Conservation (phyloP, 92 coral and sea anemone species). For the Anthopleura xanthogrammica region DNA sequence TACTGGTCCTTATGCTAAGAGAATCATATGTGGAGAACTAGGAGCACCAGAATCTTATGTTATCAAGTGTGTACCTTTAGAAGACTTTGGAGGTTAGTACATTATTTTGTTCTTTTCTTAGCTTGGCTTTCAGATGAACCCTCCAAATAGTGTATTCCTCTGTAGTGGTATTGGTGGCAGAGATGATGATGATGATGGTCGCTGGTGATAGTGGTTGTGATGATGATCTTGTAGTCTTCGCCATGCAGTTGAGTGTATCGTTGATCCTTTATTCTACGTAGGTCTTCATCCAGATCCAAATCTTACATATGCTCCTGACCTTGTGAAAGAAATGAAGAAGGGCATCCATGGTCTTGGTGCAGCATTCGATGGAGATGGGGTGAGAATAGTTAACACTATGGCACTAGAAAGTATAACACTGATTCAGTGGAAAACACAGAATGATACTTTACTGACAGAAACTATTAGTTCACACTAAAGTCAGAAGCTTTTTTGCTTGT, state of each 20-base stretch:
- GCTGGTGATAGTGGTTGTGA: no score
- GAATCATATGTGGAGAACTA: conserved; percentile 80
- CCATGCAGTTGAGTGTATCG: not conserved
- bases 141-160: no score
- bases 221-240: no score
- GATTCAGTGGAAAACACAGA: no score
- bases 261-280: conserved; percentile 12
- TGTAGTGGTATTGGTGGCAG: not conserved
- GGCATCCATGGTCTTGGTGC: conserved; percentile 94
- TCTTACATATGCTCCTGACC: conserved; percentile 88
- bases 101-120: no score
- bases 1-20: conserved; percentile 94
- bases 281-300: conserved; percentile 98
- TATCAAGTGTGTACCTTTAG: conserved; percentile 77
- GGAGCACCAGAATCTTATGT: conserved; percentile 76
- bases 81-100: conserved; percentile 92
- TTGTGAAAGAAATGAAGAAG: conserved; percentile 70
- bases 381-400: conserved; percentile 19
- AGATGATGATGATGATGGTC: no score
- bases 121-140: no score
- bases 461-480: no score
- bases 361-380: conserved; percentile 99
- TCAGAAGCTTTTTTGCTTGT: no score
- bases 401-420: not conserved
- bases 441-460: no score